Percentiles rank a stretch among this genome's conserved stretches.
phyloP scores from a whole-genome alignment of 2,888 invertebrate genomes.

The Diarsia rubi region DNA sequence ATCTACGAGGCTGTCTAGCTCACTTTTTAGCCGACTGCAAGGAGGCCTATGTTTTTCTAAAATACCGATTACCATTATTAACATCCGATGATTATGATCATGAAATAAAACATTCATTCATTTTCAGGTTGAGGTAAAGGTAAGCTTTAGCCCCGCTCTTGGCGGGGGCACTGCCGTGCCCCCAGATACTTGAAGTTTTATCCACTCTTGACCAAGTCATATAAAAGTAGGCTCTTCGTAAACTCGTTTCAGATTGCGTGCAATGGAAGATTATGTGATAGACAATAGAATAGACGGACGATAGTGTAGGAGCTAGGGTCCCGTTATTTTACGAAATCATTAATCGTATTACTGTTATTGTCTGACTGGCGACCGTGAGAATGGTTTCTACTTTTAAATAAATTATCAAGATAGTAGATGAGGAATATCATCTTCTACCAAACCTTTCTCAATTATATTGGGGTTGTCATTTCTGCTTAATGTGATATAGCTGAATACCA shows the following conservation, averaged over 20 bases:
- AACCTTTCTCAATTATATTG: background rate
- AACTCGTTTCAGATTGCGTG: slow-evolving; percentile 38
- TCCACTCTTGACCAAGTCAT: slow-evolving; percentile 1
- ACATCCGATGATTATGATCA: background rate
- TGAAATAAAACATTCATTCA: background rate
- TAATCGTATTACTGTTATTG: slow-evolving; percentile 34
- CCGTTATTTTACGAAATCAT: slow-evolving; percentile 55
- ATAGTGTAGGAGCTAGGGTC: slow-evolving; percentile 36
- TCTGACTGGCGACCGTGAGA: slow-evolving; percentile 42
- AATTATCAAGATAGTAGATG: background rate
- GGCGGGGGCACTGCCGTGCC: too few relatives aligned
- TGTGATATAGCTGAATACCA: background rate
- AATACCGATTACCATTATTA: background rate
- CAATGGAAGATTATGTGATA: slow-evolving; percentile 36
- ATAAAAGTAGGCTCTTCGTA: slow-evolving; percentile 18
- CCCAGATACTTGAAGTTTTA: background rate
- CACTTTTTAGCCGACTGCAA: too few relatives aligned
- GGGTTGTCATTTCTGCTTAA: background rate
- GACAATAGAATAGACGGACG: slow-evolving; percentile 39
- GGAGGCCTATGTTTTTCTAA: too few relatives aligned
- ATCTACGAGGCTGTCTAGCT: too few relatives aligned
- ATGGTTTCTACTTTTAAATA: slow-evolving; percentile 11
- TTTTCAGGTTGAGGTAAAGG: too few relatives aligned
- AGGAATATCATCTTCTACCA: background rate
- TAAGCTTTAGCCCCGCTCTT: too few relatives aligned